These are phyloP conservation scores for Opisthocomus hoazin DNA, from an alignment of 2,113 vertebrate species.

Conservation along the genomic window DNA sequence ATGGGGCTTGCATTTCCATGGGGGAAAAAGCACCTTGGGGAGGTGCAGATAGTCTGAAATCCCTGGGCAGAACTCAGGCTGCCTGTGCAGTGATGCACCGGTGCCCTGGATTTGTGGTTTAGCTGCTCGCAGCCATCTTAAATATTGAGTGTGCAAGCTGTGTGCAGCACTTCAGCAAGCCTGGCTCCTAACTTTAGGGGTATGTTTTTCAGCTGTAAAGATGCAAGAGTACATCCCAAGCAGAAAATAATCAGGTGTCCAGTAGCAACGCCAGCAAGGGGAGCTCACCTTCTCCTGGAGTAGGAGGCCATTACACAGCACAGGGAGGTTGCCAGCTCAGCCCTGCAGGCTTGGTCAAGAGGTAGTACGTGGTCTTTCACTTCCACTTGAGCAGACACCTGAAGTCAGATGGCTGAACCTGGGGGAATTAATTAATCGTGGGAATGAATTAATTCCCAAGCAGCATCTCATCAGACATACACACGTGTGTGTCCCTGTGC, in stretches of 20 bases:
- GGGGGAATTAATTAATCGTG: background rate
- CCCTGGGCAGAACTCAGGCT: background rate
- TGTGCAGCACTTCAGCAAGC: background rate
- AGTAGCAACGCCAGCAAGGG: background rate
- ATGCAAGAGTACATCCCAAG: background rate
- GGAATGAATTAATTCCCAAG: background rate
- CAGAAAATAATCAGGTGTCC: background rate
- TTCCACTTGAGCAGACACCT: background rate
- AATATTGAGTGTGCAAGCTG: background rate
- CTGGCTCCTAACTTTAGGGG: background rate
- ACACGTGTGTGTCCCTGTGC: accelerated
- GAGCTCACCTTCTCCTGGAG: background rate
- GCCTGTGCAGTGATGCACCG: background rate
- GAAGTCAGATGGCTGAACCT: background rate
- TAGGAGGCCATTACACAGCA: background rate
- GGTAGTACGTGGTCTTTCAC: accelerated
- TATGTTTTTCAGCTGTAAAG: background rate
- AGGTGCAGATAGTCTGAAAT: background rate
- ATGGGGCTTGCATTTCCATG: background rate
- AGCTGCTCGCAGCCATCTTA: background rate
- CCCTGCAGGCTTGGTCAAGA: background rate
- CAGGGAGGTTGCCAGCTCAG: background rate
- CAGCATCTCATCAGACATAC: background rate
- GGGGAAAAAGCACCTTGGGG: background rate
- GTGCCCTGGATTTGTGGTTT: background rate